Base-by-base conservation (phyloP, 2,797 vertebrate species). In the Selene dorsalis region DNA sequence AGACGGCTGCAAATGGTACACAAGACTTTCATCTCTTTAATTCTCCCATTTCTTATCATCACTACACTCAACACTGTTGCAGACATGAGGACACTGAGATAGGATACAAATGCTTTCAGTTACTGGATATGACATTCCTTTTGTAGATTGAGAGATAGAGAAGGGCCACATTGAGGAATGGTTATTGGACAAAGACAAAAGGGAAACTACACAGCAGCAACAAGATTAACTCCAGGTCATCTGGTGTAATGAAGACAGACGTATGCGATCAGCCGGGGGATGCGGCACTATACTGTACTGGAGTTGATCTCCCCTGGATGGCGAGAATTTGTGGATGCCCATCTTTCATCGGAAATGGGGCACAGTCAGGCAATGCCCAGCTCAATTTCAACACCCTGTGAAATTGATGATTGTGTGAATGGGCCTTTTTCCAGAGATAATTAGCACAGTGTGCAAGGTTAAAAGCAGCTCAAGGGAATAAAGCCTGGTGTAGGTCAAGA, bases 1-100 rank as follows among this genome's bases (percentile, higher is more conserved):
- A 92, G 94, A 93, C 92, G 93, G 95, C 93, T 95, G 86, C 91
- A 93, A 93, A 89, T 84, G 91, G 93, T 91, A 90, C 94, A 90
- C 89, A 91, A 88, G 87, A 90, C 94, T 96, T 96, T 96, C 94
- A 95, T 96, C 93, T 94, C 93, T 92, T 93, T 93, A 92, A 78
- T 82, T 82, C 81, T 28, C 2, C 64, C 26, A 50, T 86, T 82
- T 70, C 81, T 82, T 69, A 88, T 95, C 89, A 90, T 95, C 90
- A 77, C 91, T 81, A 91, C 89, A 89, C 91, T 90, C 86, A 90
- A 85, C 92, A 91, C 88, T 83, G 67, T 65, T 82, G 86, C 48
- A 85, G 66, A 76, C 30, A 6, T 20, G 80, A 72, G 71, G 69
- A 81, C 12, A 41, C 60, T 9, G 7, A 69, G 65, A 72, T 39